Base-by-base conservation (phyloP, 2,113 vertebrate genomes). In the Copsychus sechellarum region DNA sequence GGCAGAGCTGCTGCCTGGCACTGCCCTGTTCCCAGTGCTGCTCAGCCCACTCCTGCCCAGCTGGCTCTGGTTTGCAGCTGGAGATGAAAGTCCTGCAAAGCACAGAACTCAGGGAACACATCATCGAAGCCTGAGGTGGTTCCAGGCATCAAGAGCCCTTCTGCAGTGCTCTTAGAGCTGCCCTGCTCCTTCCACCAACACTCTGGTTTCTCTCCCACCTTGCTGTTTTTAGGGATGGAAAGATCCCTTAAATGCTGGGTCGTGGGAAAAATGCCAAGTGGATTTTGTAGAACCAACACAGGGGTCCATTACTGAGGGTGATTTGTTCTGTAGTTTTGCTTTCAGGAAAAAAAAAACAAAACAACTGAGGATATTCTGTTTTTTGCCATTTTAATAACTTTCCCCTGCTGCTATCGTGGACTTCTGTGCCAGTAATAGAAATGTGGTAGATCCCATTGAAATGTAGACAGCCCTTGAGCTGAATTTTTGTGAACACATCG, bases 261-360 rank as follows among this genome's bases (percentile, higher is more conserved):
- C 71, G 50, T 18, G 38, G 54, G 47, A 22, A 73, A 57, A 36
- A 24, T 6, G 24, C 53, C 3, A 1, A 13, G 19, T 45, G 65
- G 4, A 4, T 8, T 33, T 58, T 38, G 26, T 9, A 2, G 5
- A 34, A 58, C 50, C 22, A 19, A 1, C 2, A 2, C 0, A 0
- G 23, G 20, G 42, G 19, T 86, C 28, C 12, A 8, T 80, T 53
- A 17, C n/a, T 17, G 24, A 31, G 53, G 29, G n/a, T 82, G 15
- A 33, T 43, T 86, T 48, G 50, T 66, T 85, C 66, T 91, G 6
- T 45, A 23, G 40, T 42, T 81, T 78, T 62, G 38, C 47, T 84
- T 92, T 80, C 20, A 73, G 43, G 23, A 12, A 13, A 17, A 73
- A 73, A 50, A 57, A n/a, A 18, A 1, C 11, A 31, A 36, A 72